A percentile compares a stretch with the other conserved stretches of the same genome.
Conservation (phyloP, 2,888 invertebrate species). For the Venusia cambrica region DNA sequence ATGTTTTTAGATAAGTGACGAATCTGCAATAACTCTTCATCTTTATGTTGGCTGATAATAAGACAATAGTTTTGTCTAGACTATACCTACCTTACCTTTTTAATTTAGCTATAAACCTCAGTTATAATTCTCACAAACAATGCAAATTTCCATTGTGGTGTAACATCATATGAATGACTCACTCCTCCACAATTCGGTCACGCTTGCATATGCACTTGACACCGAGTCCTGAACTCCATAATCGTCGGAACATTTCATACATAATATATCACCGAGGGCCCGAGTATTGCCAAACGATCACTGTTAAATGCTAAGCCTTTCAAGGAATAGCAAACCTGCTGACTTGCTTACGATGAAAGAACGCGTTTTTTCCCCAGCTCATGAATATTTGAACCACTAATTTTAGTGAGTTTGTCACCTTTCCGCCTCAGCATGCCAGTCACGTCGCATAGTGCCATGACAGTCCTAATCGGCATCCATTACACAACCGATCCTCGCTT, state of each 20-base stretch:
- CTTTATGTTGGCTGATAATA: too few species aligned
- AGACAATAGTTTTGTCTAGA: too few species aligned
- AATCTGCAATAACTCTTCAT: too few species aligned
- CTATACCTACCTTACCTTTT: too few species aligned
- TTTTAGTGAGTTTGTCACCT: conserved; percentile 55
- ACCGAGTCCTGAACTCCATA: conserved; percentile 44
- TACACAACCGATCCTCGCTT: conserved; percentile 65
- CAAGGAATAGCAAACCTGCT: conserved; percentile 22
- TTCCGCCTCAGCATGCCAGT: conserved; percentile 37
- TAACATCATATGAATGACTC: conserved; percentile 25
- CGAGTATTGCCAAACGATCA: conserved; percentile 24
- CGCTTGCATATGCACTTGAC: conserved; percentile 41
- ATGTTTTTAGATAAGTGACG: too few species aligned
- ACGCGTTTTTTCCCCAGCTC: conserved; percentile 52
- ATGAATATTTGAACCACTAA: conserved; percentile 66
- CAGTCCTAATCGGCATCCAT: conserved; percentile 67
- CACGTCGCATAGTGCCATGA: too few species aligned
- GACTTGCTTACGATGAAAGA: conserved; percentile 20
- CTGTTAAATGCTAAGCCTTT: conserved; percentile 20
- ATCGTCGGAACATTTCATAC: conserved; percentile 45
- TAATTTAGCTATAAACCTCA: too few species aligned
- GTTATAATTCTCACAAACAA: conserved; percentile 15
- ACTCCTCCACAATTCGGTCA: conserved; percentile 35
- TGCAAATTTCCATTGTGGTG: conserved; percentile 21
- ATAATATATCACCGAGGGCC: conserved; percentile 46